These are phyloP conservation scores for Eudyptes chrysolophus DNA, from an alignment of 2,113 vertebrate genomes.

Conservation along the genomic window DNA sequence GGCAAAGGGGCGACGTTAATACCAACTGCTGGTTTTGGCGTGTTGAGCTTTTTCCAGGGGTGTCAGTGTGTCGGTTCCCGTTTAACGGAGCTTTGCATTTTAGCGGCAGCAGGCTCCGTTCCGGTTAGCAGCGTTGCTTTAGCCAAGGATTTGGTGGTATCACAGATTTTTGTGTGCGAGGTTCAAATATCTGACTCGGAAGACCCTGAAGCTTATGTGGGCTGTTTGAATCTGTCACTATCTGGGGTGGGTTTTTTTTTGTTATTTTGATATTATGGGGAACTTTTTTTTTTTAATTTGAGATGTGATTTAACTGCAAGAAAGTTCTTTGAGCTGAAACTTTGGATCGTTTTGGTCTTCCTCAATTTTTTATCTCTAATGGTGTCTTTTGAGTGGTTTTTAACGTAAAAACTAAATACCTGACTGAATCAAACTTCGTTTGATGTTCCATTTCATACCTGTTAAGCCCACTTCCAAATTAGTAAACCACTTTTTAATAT, in stretches of 20 bases:
- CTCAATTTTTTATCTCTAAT: background rate
- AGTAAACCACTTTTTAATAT: background rate
- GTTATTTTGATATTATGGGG: background rate
- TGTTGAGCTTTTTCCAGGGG: no score
- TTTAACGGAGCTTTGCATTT: background rate
- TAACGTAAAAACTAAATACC: background rate
- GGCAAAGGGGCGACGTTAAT: fast-evolving
- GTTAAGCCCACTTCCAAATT: background rate
- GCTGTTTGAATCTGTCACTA: background rate
- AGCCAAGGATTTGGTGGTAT: background rate
- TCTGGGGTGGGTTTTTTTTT: background rate
- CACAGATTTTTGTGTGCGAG: fast-evolving
- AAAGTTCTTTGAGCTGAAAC: background rate
- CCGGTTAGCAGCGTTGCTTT: fast-evolving
- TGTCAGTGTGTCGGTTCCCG: fast-evolving
- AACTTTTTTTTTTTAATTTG: background rate
- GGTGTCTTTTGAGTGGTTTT: background rate
- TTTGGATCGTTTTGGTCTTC: background rate
- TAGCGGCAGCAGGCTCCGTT: background rate
- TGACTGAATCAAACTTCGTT: background rate
- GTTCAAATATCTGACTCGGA: fast-evolving
- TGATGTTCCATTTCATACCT: background rate
- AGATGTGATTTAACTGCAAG: background rate
- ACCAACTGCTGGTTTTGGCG: fast-evolving
- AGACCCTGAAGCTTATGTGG: background rate